Conservation (phyloP, 2,797 vertebrate species). For the Sylvia borin region DNA sequence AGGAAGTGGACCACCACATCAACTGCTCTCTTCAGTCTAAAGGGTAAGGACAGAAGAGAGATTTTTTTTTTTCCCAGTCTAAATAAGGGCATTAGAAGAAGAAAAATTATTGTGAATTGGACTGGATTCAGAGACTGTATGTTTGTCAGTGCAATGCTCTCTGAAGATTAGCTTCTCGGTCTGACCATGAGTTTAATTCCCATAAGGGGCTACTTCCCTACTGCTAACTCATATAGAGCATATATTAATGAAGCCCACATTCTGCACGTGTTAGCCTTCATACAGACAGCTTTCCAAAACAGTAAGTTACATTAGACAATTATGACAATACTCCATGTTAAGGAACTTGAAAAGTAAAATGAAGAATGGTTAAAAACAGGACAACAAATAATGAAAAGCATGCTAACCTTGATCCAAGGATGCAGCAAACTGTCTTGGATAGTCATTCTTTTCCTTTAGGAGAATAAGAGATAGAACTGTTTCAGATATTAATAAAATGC, state of each 20-base stretch:
- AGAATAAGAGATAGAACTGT: not conserved
- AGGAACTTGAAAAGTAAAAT: not conserved
- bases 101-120: not conserved
- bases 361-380: not conserved
- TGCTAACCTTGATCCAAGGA: slow-evolving; percentile 95
- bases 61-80: not conserved
- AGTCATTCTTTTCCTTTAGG: slow-evolving; percentile 93
- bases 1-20: not conserved
- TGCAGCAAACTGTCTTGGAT: slow-evolving; percentile 95
- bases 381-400: not conserved
- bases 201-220: not conserved
- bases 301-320: not conserved
- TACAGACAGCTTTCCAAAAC: not conserved
- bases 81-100: not conserved
- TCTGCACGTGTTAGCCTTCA: not conserved
- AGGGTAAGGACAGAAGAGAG: not conserved
- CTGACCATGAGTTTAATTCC: not conserved
- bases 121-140: not conserved
- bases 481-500: not conserved
- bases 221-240: not conserved
- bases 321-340: not conserved
- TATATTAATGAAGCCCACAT: not conserved
- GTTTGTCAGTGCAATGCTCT: not conserved
- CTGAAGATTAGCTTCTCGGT: not conserved
- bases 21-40: not conserved